Conservation (phyloP, 2,113 vertebrate species). For the Rhea americana region DNA sequence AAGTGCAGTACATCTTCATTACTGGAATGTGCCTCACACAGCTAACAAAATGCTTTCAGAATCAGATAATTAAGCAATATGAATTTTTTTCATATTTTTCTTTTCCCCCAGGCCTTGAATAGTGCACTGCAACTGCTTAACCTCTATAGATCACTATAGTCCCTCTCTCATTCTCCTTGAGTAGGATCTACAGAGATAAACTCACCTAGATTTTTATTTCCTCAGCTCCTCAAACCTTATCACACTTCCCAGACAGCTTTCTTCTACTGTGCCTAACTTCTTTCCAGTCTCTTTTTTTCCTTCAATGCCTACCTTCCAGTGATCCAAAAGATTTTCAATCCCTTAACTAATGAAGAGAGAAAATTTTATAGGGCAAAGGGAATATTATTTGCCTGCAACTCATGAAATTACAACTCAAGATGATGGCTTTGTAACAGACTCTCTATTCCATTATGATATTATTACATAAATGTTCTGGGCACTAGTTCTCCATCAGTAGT, state of each 20-base stretch:
- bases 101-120: background rate
- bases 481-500: background rate
- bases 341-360: background rate
- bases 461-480: background rate
- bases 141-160: rapidly evolving
- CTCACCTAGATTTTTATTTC: background rate
- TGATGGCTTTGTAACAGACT: background rate
- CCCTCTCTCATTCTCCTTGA: background rate
- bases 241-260: background rate
- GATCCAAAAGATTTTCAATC: background rate
- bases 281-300: background rate
- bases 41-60: no score
- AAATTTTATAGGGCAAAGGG: background rate
- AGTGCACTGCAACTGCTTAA: background rate
- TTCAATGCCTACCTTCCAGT: background rate
- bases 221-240: background rate
- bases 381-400: background rate
- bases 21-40: no score
- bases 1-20: no score
- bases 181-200: background rate
- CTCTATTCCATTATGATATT: background rate
- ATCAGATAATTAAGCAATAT: no score
- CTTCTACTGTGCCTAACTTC: background rate
- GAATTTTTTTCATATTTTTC: background rate
- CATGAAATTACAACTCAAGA: background rate